phyloP scores from a whole-genome alignment of 2,797 vertebrate species.

The Cheirogaleus major region DNA sequence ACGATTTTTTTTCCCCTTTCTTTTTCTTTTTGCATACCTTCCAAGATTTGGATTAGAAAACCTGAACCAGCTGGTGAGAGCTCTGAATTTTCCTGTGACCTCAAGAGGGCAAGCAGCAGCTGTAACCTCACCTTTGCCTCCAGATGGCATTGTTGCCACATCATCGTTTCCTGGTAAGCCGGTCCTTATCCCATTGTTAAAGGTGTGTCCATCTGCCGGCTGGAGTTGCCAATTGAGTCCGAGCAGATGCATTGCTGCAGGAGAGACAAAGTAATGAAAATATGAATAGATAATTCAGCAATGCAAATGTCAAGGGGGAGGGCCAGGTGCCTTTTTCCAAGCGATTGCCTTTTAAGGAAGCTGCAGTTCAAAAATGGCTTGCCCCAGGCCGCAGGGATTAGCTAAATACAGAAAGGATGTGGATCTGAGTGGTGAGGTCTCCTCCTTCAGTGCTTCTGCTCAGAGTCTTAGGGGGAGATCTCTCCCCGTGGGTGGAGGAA shows the following conservation, averaged over 20 bases:
- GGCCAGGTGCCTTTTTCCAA: constrained; percentile 39
- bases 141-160: constrained; percentile 95
- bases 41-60: constrained; percentile 60
- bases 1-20: background rate
- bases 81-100: constrained; percentile 59
- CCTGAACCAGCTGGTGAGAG: constrained; percentile 18
- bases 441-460: background rate
- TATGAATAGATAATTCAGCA: constrained; percentile 70
- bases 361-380: background rate
- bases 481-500: rapidly evolving
- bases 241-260: constrained; percentile 95
- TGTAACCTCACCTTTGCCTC: constrained; percentile 94
- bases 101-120: constrained; percentile 65
- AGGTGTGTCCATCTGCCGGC: constrained; percentile 94
- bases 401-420: constrained; percentile 7
- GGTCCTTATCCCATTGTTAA: constrained; percentile 94
- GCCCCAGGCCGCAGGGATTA: constrained; percentile 1
- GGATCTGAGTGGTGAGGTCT: background rate
- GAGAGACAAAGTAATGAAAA: constrained; percentile 83
- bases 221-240: constrained; percentile 98
- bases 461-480: background rate
- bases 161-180: constrained; percentile 93
- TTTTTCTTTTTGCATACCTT: constrained; percentile 15
- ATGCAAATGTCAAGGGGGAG: constrained; percentile 35
- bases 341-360: background rate